A percentile compares a stretch with the other conserved stretches of the same genome.
Conservation (phyloP, 2,888 invertebrate genomes). For the Epicampocera succincta region DNA sequence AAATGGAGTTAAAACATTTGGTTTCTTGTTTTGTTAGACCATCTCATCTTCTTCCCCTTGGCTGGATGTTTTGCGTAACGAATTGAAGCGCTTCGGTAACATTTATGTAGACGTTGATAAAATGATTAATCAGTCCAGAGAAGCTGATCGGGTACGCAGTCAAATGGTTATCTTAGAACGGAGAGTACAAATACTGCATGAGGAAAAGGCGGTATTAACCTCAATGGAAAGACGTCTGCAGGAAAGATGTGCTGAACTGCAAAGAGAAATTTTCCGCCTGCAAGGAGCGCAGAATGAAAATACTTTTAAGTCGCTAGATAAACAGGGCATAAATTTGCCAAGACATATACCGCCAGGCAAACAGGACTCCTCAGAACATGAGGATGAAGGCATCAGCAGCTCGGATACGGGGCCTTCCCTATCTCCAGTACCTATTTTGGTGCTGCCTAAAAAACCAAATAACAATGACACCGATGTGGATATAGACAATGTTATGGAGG, state of each 20-base stretch:
- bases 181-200: conserved; percentile 89
- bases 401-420: conserved; percentile 88
- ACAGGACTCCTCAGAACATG: conserved; percentile 88
- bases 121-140: conserved; percentile 86
- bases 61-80: conserved; percentile 85
- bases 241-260: conserved; percentile 88
- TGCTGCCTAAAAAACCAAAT: conserved; percentile 77
- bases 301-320: conserved; percentile 79
- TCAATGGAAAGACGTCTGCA: conserved; percentile 89
- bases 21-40: conserved; percentile 82
- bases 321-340: conserved; percentile 79
- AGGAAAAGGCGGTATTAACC: conserved; percentile 88
- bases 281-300: conserved; percentile 82
- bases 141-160: conserved; percentile 87
- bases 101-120: conserved; percentile 91
- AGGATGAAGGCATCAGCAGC: conserved; percentile 94
- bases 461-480: conserved; percentile 86
- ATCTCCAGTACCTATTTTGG: conserved; percentile 85
- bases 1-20: too few relatives aligned
- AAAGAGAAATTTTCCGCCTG: conserved; percentile 85
- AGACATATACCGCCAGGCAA: conserved; percentile 79
- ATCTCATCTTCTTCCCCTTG: conserved; percentile 85
- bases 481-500: conserved; percentile 93
- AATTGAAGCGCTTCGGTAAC: conserved; percentile 89
- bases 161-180: conserved; percentile 88